Evolutionary conservation across 2,797 vertebrate genomes (phyloP).

Genomic region (Buceros bicornis): DNA sequence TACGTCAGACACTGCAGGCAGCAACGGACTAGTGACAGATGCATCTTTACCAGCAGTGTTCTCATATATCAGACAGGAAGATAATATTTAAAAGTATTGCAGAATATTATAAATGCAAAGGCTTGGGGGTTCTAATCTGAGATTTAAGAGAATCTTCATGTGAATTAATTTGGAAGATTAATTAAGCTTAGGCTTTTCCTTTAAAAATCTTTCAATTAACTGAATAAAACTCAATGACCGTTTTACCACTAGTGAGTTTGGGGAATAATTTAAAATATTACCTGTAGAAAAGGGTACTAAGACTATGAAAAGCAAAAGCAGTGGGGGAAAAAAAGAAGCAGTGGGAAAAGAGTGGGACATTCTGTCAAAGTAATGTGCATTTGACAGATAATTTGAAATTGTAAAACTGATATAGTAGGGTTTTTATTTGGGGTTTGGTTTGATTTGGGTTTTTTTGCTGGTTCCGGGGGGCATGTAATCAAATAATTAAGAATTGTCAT

Average conservation of each 20-base stretch:
- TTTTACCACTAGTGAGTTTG: neutral
- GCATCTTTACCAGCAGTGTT: neutral
- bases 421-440: neutral
- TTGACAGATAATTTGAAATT: neutral
- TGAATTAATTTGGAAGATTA: slow-evolving; percentile 11
- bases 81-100: neutral
- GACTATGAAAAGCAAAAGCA: neutral
- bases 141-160: neutral
- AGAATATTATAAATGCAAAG: neutral
- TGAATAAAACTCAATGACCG: neutral
- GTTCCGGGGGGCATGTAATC: slow-evolving; percentile 78
- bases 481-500: slow-evolving; percentile 79
- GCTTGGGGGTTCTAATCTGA: neutral
- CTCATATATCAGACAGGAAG: neutral
- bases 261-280: neutral
- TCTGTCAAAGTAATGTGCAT: neutral
- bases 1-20: neutral
- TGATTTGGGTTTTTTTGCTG: neutral
- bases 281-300: neutral
- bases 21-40: neutral
- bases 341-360: neutral
- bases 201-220: slow-evolving; percentile 14
- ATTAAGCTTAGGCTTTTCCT: neutral
- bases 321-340: too few relatives aligned
- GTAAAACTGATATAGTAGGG: neutral